Conservation (phyloP, 1,140 invertebrate species). For the Tribolium castaneum region DNA sequence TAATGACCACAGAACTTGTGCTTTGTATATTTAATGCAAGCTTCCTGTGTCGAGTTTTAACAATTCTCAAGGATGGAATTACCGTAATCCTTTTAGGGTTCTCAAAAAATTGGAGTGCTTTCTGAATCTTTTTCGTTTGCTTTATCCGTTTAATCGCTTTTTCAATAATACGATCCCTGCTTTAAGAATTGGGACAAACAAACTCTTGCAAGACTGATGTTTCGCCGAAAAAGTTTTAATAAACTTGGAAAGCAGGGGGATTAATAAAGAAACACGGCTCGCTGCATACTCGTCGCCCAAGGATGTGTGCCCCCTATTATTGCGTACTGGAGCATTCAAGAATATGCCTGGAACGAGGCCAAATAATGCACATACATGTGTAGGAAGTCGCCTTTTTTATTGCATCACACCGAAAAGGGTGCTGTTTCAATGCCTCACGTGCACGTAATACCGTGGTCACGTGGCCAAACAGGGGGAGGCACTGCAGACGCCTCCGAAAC, state of each 20-base stretch:
- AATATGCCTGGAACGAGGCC: slow-evolving; percentile 39
- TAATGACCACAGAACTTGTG: neutral
- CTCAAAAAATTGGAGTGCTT: neutral
- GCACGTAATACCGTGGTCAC: slow-evolving; percentile 15
- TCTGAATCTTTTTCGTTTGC: neutral
- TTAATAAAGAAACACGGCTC: slow-evolving; percentile 20
- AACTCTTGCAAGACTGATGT: neutral
- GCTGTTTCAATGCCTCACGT: slow-evolving; percentile 17
- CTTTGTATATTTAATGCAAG: neutral
- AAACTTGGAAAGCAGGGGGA: slow-evolving; percentile 17
- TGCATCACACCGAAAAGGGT: slow-evolving; percentile 30
- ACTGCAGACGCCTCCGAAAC: neutral
- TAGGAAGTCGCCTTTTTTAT: slow-evolving; percentile 42
- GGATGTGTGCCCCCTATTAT: slow-evolving; percentile 20
- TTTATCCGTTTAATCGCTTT: neutral
- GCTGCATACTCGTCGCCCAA: slow-evolving; percentile 38
- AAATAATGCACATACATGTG: slow-evolving; percentile 42
- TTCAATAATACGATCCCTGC: neutral
- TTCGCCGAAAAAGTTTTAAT: slow-evolving; percentile 17
- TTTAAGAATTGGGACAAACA: neutral
- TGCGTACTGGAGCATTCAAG: slow-evolving; percentile 33
- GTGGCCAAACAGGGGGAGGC: neutral
- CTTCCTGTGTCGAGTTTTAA: neutral
- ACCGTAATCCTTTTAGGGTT: neutral
- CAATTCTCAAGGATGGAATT: neutral